Percentiles rank a stretch among this genome's conserved stretches.
phyloP scores from a whole-genome alignment of 2,888 invertebrate genomes.

The Endomychus coccineus region DNA sequence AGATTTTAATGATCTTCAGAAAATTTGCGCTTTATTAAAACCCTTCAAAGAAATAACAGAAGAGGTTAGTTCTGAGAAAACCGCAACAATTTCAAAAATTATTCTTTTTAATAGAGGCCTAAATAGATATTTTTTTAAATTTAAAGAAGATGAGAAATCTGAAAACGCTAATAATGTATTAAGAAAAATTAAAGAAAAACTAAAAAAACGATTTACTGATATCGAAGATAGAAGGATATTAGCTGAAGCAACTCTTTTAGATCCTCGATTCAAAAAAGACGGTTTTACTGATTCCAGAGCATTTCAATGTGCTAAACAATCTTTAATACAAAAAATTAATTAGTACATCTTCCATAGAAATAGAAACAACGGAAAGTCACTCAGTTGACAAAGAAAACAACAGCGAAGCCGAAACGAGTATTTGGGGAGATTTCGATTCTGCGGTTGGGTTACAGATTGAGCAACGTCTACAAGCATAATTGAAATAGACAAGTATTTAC shows the following conservation, averaged over 20 bases:
- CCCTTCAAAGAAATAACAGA: constrained; percentile 5
- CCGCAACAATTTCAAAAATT: constrained; percentile 1
- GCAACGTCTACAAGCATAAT: neutral
- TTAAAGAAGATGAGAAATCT: neutral
- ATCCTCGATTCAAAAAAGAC: constrained; percentile 5
- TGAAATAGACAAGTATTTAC: constrained; percentile 2
- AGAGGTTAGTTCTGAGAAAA: constrained; percentile 6
- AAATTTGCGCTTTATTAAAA: constrained; percentile 1
- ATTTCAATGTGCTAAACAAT: no score
- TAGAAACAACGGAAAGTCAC: no score
- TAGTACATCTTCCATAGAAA: no score
- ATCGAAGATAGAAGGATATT: neutral
- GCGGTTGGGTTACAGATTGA: neutral
- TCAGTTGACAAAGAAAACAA: no score
- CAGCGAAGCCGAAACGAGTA: neutral
- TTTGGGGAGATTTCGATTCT: neutral
- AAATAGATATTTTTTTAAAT: neutral
- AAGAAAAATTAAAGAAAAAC: no score
- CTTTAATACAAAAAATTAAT: no score
- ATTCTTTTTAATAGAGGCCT: neutral
- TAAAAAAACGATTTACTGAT: no score
- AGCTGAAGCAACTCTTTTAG: constrained; percentile 4
- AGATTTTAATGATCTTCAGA: neutral
- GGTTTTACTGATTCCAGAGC: neutral
- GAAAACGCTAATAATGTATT: neutral